A percentile compares a stretch with the other conserved stretches of the same genome.
Conservation (phyloP, 2,797 vertebrate genomes). For the Antrozous pallidus region DNA sequence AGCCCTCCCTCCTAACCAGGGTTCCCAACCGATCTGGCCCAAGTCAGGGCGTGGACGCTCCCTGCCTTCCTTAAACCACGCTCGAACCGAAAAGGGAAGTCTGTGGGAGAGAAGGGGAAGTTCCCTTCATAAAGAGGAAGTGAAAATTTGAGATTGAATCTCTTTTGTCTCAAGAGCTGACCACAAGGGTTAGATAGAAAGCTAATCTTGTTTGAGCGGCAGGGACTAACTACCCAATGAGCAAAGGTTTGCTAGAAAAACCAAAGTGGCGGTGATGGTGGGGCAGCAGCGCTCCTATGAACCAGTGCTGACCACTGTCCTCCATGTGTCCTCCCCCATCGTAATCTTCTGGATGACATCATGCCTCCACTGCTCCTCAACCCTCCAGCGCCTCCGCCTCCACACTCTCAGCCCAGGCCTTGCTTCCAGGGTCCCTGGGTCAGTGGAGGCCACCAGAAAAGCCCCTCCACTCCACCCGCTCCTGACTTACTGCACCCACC, state of each 20-base stretch:
- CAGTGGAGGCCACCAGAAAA: neutral
- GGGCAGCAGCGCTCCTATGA: neutral
- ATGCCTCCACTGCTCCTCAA: neutral
- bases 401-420: neutral
- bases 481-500: neutral
- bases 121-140: constrained; percentile 61
- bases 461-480: neutral
- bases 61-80: neutral
- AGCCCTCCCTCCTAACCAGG: neutral
- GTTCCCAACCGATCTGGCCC: neutral
- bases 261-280: neutral
- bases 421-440: neutral
- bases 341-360: neutral
- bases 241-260: constrained; percentile 25
- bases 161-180: constrained; percentile 59
- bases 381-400: neutral
- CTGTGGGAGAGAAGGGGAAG: neutral
- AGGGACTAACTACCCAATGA: neutral
- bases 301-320: neutral
- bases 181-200: constrained; percentile 67
- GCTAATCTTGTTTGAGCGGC: constrained; percentile 44
- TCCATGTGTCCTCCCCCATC: neutral
- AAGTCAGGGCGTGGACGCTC: neutral
- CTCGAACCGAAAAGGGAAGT: neutral
- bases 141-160: constrained; percentile 51